A percentile compares a stretch with the other conserved stretches of the same genome.
Evolutionary conservation across 2,797 vertebrate genomes (phyloP).

Genomic region (Cossypha dichroa): DNA sequence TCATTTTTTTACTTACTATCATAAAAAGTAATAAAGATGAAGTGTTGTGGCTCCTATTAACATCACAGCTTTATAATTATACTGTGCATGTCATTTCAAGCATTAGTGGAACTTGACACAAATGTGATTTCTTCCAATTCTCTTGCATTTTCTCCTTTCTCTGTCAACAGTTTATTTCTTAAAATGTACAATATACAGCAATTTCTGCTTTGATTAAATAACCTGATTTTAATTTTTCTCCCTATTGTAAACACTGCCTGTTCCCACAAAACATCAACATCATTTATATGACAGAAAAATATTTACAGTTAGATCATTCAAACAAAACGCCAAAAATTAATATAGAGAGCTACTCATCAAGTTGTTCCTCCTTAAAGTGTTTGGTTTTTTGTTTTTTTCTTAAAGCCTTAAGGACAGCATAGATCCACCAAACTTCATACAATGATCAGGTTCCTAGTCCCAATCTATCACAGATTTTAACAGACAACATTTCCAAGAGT

Average conservation of each 20-base stretch:
- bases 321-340: background rate
- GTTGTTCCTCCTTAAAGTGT: background rate
- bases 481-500: background rate
- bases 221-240: background rate
- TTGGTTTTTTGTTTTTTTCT: background rate
- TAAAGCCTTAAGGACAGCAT: background rate
- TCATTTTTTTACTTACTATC: background rate
- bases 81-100: background rate
- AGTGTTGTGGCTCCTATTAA: background rate
- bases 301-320: slow-evolving; percentile 1
- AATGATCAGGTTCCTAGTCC: background rate
- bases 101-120: background rate
- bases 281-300: background rate
- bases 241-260: background rate
- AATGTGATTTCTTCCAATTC: background rate
- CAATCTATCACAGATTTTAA: background rate
- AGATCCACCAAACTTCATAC: background rate
- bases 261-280: background rate
- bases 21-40: background rate
- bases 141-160: background rate
- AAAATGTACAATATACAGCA: background rate
- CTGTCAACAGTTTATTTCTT: background rate
- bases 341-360: background rate
- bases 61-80: background rate
- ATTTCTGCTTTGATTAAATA: slow-evolving; percentile 7